Conservation (phyloP, 2,797 vertebrate species). For the Stomatorhinus walkeri region DNA sequence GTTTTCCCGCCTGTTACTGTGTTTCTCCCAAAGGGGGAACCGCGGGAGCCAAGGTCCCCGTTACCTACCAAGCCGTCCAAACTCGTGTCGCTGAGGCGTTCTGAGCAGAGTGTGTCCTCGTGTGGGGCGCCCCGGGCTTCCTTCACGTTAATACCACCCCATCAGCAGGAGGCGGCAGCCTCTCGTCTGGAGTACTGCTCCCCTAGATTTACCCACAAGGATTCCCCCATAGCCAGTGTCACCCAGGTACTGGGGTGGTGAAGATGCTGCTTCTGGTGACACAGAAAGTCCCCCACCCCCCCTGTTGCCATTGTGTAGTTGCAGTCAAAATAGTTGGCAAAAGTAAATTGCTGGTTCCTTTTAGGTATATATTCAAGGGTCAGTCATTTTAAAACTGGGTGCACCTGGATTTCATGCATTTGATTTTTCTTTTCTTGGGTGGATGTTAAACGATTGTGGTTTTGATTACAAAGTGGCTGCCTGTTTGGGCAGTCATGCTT, state of each 20-base stretch:
- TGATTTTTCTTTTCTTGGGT: neutral
- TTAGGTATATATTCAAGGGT: neutral
- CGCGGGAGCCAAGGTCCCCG: slow-evolving; percentile 33
- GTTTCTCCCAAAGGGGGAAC: slow-evolving; percentile 22
- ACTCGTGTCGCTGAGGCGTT: neutral
- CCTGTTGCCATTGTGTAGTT: neutral
- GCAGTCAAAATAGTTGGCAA: neutral
- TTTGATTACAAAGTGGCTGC: neutral
- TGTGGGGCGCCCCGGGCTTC: neutral
- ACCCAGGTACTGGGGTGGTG: neutral
- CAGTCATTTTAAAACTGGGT: neutral
- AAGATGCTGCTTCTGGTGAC: neutral
- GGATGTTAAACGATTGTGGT: neutral
- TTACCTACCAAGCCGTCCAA: slow-evolving; percentile 14
- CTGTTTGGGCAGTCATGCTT: neutral
- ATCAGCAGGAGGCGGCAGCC: neutral
- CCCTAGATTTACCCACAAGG: neutral
- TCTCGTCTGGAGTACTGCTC: neutral
- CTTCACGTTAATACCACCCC: slow-evolving; percentile 14
- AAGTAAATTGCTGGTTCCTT: neutral
- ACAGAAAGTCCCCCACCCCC: neutral
- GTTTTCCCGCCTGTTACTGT: neutral
- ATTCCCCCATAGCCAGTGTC: neutral
- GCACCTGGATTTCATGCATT: neutral
- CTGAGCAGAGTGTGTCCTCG: neutral